Evolutionary conservation across 2,888 invertebrate species (phyloP), one percentile per base, ranked within the genome.

Genomic region (Lithophane semibrunnea): DNA sequence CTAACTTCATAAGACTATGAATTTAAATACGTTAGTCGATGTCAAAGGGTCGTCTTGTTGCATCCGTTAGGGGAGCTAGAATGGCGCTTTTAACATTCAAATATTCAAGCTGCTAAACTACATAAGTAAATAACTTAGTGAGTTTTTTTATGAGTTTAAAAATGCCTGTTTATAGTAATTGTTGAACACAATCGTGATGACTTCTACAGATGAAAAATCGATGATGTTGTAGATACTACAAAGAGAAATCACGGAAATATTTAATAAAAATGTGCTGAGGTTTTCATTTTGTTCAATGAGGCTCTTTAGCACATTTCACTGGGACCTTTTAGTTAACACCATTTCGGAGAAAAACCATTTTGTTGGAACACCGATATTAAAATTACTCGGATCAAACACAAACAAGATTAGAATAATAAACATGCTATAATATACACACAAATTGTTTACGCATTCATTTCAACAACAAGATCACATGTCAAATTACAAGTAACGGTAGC

Each of bases 1-100:
- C 94, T 95, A 95, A 96, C 96, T 96, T 96, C 95, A 96, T 96
- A 96, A 96, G 96, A 96, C 96, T 96, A 96, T 96, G 96, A 96
- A 96, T 96, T 96, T 96, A 96, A 96, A 96, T 96, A 96, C 96
- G 95, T 96, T 96, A 95, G 94, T 92, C 94, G 95, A 94, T 96
- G 96, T 96, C 96, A 96, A 96, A 96, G 95, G 94, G 95, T 94
- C 92, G 91, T 86, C 88, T 92, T 91, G 94, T 93, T 95, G 94
- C 94, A 93, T 92, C 92, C 90, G 91, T 90, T 91, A 86, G 87
- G 84, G 77, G 73, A 42, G 60, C 42, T 94, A 95, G 94, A 92
- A 93, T 94, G 90, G 47, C 88, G 88, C 90, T 84, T 42, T 61
- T 12, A 18, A 37, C 10, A 37, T 56, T n/a, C 10, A n/a, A 3